phyloP scores from a whole-genome alignment of 1,140 invertebrate species.

The Drosophila kohkoa region DNA sequence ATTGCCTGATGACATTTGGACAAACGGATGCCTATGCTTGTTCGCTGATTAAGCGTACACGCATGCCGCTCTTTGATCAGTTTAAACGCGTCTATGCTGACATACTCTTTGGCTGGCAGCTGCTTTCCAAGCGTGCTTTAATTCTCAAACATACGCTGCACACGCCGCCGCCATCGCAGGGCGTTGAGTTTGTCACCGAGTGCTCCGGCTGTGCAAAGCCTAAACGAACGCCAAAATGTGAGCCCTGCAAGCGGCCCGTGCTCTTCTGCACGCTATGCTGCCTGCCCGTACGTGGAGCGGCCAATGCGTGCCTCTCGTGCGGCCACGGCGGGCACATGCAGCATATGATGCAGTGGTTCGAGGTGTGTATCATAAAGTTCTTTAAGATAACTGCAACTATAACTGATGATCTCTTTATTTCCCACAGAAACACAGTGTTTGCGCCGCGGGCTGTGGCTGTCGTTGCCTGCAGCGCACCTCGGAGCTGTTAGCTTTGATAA shows the following conservation, averaged over 20 bases:
- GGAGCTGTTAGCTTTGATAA: conserved; percentile 61
- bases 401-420: not conserved
- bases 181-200: conserved; percentile 91
- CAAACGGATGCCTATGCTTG: conserved; percentile 66
- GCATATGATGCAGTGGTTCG: conserved; percentile 94
- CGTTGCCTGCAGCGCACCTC: conserved; percentile 89
- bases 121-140: conserved; percentile 92
- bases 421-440: conserved; percentile 85
- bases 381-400: not conserved
- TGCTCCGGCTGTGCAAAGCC: conserved; percentile 89
- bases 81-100: conserved; percentile 96
- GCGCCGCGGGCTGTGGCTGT: conserved; percentile 94
- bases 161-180: conserved; percentile 87
- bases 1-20: conserved; percentile 84
- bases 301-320: conserved; percentile 93
- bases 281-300: conserved; percentile 92
- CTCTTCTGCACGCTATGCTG: conserved; percentile 94
- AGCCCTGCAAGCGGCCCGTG: conserved; percentile 89
- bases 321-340: conserved; percentile 95
- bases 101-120: conserved; percentile 92
- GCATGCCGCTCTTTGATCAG: conserved; percentile 91
- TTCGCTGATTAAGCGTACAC: conserved; percentile 83
- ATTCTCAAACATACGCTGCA: conserved; percentile 91
- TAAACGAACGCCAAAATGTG: conserved; percentile 87
- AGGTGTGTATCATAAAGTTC: conserved; percentile 85